Percentiles rank a stretch among this genome's conserved stretches.
Evolutionary conservation across 1,140 invertebrate genomes (phyloP).

Genomic region (Orussus abietinus): DNA sequence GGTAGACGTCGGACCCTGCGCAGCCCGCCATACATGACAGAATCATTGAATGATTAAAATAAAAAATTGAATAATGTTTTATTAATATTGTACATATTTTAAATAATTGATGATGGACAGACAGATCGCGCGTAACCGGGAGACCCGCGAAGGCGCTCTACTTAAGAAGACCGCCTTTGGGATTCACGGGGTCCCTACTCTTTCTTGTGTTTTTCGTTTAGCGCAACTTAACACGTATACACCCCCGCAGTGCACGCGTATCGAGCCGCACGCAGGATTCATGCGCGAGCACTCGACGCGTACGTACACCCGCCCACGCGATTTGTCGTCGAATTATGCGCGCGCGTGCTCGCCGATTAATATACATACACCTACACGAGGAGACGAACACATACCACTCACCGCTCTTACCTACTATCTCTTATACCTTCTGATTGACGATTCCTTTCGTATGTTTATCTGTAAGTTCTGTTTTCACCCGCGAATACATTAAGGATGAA

Average conservation of each 20-base stretch:
- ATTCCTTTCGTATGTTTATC: slow-evolving; percentile 47
- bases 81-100: slow-evolving; percentile 53
- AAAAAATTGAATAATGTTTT: slow-evolving; percentile 45
- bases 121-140: slow-evolving; percentile 37
- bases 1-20: slow-evolving; percentile 24
- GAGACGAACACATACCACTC: slow-evolving; percentile 15
- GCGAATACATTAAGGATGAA: slow-evolving; percentile 40
- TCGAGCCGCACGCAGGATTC: slow-evolving; percentile 12
- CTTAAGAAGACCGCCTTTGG: slow-evolving; percentile 18
- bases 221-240: slow-evolving; percentile 23
- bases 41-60: slow-evolving; percentile 38
- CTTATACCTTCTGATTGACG: slow-evolving; percentile 38
- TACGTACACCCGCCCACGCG: slow-evolving; percentile 17
- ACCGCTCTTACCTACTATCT: slow-evolving; percentile 38
- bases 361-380: slow-evolving; percentile 16
- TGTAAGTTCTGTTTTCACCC: slow-evolving; percentile 49
- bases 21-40: slow-evolving; percentile 32
- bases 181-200: slow-evolving; percentile 21
- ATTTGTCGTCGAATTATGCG: slow-evolving; percentile 1
- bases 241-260: slow-evolving; percentile 7
- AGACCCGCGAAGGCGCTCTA: slow-evolving; percentile 19
- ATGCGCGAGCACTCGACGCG: slow-evolving; percentile 20
- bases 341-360: slow-evolving; percentile 18
- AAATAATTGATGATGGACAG: slow-evolving; percentile 47
- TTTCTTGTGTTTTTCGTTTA: slow-evolving; percentile 37